Percentiles rank a stretch among this genome's conserved stretches.
Conservation (phyloP, 2,113 vertebrate species). For the Equus przewalskii region DNA sequence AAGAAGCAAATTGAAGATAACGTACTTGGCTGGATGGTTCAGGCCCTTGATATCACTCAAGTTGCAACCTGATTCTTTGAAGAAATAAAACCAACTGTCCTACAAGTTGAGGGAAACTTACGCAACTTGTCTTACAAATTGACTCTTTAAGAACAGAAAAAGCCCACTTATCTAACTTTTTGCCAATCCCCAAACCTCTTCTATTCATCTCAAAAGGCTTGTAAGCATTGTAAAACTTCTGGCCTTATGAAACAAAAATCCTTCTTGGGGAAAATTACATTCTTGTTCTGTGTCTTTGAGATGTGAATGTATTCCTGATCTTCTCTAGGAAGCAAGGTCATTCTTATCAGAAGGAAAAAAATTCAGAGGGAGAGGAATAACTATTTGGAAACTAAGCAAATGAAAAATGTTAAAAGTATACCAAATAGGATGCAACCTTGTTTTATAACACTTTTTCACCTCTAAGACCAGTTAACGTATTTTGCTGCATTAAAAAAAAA, state of each 20-base stretch:
- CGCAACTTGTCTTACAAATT: not conserved
- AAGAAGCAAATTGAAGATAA: not conserved
- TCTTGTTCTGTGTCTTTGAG: not conserved
- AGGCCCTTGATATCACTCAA: not conserved
- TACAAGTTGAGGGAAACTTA: not conserved
- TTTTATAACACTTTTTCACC: not conserved
- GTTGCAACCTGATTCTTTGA: not conserved
- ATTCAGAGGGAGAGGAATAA: not conserved
- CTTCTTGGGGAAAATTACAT: not conserved
- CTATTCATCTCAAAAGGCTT: not conserved
- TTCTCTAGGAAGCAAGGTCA: not conserved
- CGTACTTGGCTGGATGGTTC: not conserved
- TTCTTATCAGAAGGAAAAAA: not conserved
- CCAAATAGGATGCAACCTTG: not conserved
- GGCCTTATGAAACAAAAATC: not conserved
- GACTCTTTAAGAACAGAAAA: not conserved
- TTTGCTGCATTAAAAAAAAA: not conserved
- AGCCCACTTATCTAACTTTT: not conserved
- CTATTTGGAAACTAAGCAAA: not conserved
- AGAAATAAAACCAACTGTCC: not conserved
- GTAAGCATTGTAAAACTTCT: not conserved
- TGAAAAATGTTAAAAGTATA: not conserved
- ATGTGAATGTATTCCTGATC: not conserved
- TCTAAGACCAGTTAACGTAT: not conserved
- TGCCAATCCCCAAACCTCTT: not conserved